Evolutionary conservation across 2,113 vertebrate species (phyloP).

Genomic region (Neogobius melanostomus): DNA sequence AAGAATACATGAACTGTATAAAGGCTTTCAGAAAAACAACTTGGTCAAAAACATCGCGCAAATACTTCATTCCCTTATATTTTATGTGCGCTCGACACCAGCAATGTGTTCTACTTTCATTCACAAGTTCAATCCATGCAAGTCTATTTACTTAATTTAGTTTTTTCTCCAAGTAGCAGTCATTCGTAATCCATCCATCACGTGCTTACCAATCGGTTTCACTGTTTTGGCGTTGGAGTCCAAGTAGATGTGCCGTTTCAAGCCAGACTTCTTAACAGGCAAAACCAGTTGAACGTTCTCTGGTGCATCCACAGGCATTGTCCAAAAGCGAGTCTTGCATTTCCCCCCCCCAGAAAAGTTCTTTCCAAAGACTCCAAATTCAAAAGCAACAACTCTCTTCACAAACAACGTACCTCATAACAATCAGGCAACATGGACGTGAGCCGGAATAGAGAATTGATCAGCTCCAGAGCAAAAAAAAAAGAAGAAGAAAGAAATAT

Average conservation of each 20-base stretch:
- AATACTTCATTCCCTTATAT: neutral
- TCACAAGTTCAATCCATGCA: neutral
- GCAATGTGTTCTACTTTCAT: neutral
- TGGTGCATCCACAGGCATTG: constrained; percentile 4
- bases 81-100: neutral
- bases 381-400: constrained; percentile 63
- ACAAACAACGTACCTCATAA: constrained; percentile 53
- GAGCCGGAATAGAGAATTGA: constrained; percentile 30
- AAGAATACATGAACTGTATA: too few species aligned
- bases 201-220: constrained; percentile 52
- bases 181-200: constrained; percentile 4
- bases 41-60: too few species aligned
- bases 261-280: neutral
- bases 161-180: neutral
- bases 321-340: neutral
- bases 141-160: neutral
- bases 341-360: constrained; percentile 27
- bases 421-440: constrained; percentile 31
- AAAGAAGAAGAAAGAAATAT: constrained; percentile 7
- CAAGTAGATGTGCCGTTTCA: constrained; percentile 7
- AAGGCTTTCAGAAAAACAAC: too few species aligned
- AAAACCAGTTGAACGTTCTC: constrained; percentile 6
- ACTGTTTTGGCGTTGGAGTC: constrained; percentile 9
- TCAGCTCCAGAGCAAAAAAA: constrained; percentile 37
- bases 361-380: constrained; percentile 23